Evolutionary conservation across 2,888 invertebrate genomes (phyloP), one percentile per base, ranked within the genome.

Genomic region (Meiosimyza platycephala): DNA sequence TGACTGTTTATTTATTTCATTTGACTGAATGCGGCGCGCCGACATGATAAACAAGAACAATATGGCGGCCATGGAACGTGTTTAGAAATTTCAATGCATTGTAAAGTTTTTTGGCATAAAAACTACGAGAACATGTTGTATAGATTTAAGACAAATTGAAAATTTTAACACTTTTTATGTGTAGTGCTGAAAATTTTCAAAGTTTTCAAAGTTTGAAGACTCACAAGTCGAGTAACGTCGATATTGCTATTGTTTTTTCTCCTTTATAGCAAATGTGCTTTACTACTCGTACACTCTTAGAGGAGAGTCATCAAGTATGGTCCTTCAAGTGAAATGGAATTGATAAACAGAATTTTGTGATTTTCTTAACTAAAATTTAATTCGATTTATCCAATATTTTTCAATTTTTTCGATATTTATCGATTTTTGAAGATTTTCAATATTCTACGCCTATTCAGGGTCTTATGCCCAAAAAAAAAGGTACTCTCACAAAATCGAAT

Each of bases 81-180:
- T 28, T 57, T 28, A 13, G 57, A 57, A 57, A 57, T 57, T 57
- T 57, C 28, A 57, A 57, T 57, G 12, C 22, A 57, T 18, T 11
- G 13, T 28, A 57, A 15, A 57, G 40, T 40, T 40, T 40, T n/a
- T 40, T 9, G 0, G 40, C 9, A 9, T 57, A 15, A 57, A 57
- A 57, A 57, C 57, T 57, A 57, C 2, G 13, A 57, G 28, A 28
- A 57, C 6, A 6, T 57, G 28, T 57, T 11, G 28, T 57, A 28
- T 12, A 12, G 22, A 57, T 57, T 57, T 57, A 0, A 57, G 57
- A 57, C 57, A 57, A 57, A 57, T 57, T 57, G 57, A 57, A 57
- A 57, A 57, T 57, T 15, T 57, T 13, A 57, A 16, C 57, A 57
- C 22, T 57, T 28, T 57, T 57, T 57, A 13, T 18, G 18, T 55